Conservation (phyloP, 2,888 invertebrate genomes). For the Andrena minutula region DNA sequence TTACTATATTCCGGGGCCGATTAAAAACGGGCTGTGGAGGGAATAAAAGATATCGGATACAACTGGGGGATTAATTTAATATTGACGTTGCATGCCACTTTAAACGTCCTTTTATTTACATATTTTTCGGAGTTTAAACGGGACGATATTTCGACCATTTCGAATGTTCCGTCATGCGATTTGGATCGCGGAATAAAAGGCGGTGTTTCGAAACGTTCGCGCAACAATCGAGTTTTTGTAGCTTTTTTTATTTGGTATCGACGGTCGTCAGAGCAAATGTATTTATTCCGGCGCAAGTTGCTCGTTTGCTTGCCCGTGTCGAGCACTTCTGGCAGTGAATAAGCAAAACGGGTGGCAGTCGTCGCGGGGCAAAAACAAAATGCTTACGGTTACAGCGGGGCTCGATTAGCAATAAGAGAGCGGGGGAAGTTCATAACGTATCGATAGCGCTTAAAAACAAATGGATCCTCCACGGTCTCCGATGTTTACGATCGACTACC, state of each 20-base stretch:
- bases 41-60: neutral
- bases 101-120: neutral
- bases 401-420: constrained; percentile 42
- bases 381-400: constrained; percentile 24
- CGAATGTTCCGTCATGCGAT: neutral
- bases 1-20: neutral
- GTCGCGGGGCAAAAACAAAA: constrained; percentile 43
- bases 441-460: constrained; percentile 59
- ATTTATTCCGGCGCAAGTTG: neutral
- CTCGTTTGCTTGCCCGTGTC: neutral
- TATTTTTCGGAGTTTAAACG: neutral
- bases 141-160: neutral
- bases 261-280: neutral
- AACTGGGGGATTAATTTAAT: constrained; percentile 2
- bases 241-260: neutral
- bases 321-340: neutral
- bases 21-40: neutral
- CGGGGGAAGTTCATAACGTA: constrained; percentile 51
- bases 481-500: constrained; percentile 61
- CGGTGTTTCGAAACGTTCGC: neutral
- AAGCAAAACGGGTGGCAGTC: constrained; percentile 36
- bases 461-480: constrained; percentile 47
- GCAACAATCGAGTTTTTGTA: too few species aligned
- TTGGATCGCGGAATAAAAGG: neutral
- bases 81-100: constrained; percentile 5